These are phyloP conservation scores for Brachyrhaphis roseni DNA, from an alignment of 2,797 vertebrate species.

Conservation along the genomic window DNA sequence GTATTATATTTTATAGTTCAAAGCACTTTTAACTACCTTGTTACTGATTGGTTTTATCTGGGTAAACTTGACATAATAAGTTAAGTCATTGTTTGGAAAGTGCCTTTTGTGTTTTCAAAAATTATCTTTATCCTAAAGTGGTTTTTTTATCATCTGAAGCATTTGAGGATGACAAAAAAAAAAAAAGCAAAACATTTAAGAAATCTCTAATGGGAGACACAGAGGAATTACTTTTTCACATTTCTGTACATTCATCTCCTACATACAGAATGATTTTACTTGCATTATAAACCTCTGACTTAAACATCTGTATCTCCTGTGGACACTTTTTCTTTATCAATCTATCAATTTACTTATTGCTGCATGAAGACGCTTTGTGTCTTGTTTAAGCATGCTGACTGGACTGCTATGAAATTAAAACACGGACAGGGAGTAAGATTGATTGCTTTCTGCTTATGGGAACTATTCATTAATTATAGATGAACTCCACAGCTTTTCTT, in stretches of 20 bases:
- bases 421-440: conserved; percentile 45
- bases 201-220: neutral
- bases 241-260: neutral
- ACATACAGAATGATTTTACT: neutral
- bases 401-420: conserved; percentile 29
- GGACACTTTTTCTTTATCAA: conserved; percentile 5
- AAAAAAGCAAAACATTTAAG: neutral
- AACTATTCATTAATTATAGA: conserved; percentile 69
- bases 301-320: neutral
- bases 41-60: no score
- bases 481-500: conserved; percentile 39
- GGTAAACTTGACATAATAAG: no score
- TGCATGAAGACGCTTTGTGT: conserved; percentile 29
- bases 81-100: neutral
- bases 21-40: no score
- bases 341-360: neutral
- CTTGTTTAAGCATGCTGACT: conserved; percentile 26
- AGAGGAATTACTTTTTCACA: neutral
- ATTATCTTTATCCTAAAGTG: neutral
- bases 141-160: neutral
- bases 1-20: no score
- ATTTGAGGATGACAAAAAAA: neutral
- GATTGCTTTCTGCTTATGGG: conserved; percentile 59
- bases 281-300: neutral
- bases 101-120: neutral